phyloP scores from a whole-genome alignment of 2,888 invertebrate species.

The Epirrhoe tristata region DNA sequence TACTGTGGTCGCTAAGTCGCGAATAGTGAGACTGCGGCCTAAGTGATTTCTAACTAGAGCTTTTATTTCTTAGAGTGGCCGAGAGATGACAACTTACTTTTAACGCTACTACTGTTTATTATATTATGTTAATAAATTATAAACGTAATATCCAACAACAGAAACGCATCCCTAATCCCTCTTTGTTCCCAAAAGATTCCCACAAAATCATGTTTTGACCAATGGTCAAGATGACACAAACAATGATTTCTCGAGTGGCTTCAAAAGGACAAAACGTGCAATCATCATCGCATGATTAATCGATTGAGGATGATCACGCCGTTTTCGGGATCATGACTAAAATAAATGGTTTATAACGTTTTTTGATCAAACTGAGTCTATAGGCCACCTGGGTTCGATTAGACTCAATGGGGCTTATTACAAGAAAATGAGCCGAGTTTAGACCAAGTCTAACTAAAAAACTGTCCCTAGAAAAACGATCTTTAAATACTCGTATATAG shows the following conservation, averaged over 20 bases:
- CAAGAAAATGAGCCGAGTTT: neutral
- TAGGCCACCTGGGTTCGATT: neutral
- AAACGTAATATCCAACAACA: conserved; percentile 7
- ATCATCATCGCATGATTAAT: conserved; percentile 61
- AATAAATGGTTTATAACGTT: conserved; percentile 10
- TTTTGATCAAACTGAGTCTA: neutral
- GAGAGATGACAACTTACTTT: conserved; percentile 10
- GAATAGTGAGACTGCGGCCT: conserved; percentile 50
- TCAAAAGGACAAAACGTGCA: conserved; percentile 49
- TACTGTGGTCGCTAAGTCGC: conserved; percentile 9
- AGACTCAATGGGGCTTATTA: too few relatives aligned
- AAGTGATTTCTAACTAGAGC: conserved; percentile 44
- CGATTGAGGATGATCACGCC: conserved; percentile 53
- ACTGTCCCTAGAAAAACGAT: too few relatives aligned
- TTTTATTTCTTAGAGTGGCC: conserved; percentile 11
- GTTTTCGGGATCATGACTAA: conserved; percentile 36
- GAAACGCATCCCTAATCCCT: conserved; percentile 14
- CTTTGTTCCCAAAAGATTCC: conserved; percentile 52
- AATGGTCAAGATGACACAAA: conserved; percentile 53
- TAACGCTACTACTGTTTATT: too few relatives aligned
- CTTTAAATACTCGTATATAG: too few relatives aligned
- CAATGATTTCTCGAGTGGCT: conserved; percentile 58
- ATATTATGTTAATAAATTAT: too few relatives aligned
- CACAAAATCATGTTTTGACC: conserved; percentile 59
- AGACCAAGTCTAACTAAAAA: too few relatives aligned